Evolutionary conservation across 1,140 invertebrate species (phyloP), one percentile per base, ranked within the genome.

Genomic region (Pseudachorutes palmiensis): DNA sequence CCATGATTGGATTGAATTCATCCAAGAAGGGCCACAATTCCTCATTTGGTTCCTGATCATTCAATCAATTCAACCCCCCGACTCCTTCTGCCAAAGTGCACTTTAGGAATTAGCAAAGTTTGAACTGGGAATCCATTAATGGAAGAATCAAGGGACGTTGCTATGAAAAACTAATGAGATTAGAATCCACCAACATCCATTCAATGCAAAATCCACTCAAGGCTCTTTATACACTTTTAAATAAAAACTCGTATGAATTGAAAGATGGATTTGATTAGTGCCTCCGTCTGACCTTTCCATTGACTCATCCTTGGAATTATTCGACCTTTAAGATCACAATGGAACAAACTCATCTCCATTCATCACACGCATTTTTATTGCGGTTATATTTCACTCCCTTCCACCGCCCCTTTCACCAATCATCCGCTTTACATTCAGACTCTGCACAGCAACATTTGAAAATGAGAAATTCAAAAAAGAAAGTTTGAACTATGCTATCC

Each of bases 51-150:
- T 12, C 9, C 24, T 14, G 12, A 55, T 55, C 12, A 26, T 19
- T 19, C 12, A 26, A 14, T 55, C 51, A 5, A 19, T 26, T 14
- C 12, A 26, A 55, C 24, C 51, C 51, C 24, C 5, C 51, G 24
- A 55, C 24, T 26, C 51, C 24, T 55, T 55, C 14, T 24, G 3
- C 51, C 36, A 45, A 61, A 70, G 62, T 70, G 69, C 69, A 70
- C 69, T 70, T 70, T 67, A 67, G 65, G 65, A 67, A 67, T 67
- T 67, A 67, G 64, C 65, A 70, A 70, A 70, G 55, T 70, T 67
- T 64, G 69, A 70, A 70, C 48, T 66, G n/a, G n/a, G n/a, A n/a
- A n/a, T 64, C 41, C 61, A 45, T 65, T 70, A 70, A 70, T 70
- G 69, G 64, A 58, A 51, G 59, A 66, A 41, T 70, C 31, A 62